Evolutionary conservation across 2,113 vertebrate genomes (phyloP), one percentile per base, ranked within the genome.

Genomic region (Sialia sialis): DNA sequence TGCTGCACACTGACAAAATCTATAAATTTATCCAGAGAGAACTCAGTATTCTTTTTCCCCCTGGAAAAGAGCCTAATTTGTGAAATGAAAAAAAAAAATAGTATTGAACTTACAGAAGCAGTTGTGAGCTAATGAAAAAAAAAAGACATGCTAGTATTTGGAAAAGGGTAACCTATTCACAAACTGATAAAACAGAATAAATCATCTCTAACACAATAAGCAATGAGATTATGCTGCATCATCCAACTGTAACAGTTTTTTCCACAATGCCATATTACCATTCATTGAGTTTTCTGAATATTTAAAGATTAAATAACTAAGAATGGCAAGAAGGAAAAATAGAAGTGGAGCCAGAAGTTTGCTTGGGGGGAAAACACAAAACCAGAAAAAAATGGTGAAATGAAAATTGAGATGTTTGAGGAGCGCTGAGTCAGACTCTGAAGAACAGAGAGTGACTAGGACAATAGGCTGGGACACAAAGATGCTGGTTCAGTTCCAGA

Each of bases 391-490:
- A 88, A 79, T 16, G 34, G 32, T 38, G 70, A 94, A 92, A 72
- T 91, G 22, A 58, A 82, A 95, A 94, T 60, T 3, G 11, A 21
- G 54, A 92, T 73, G 46, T 82, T 94, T 87, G 74, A 89, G 83
- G 60, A 95, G 83, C 4, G 36, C 89, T 93, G 86, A 92, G 64
- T 90, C 73, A 95, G 85, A 69, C 25, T 44, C 52, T 29, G 6
- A 64, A 84, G 91, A 95, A 89, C 48, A 89, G 36, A 89, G 92
- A 92, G 60, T 78, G 56, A 63, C 86, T 60, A 34, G 86, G 95
- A 96, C 91, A 96, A 93, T 94, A 90, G 90, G 11, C 49, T 95
- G 90, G 72, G 72, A 90, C 82, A 88, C 82, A 85, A 77, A 86
- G 82, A 83, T 82, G 27, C 59, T 94, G 70, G 63, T 85, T 92